phyloP scores from a whole-genome alignment of 2,797 vertebrate species.

The Gastrophryne carolinensis region DNA sequence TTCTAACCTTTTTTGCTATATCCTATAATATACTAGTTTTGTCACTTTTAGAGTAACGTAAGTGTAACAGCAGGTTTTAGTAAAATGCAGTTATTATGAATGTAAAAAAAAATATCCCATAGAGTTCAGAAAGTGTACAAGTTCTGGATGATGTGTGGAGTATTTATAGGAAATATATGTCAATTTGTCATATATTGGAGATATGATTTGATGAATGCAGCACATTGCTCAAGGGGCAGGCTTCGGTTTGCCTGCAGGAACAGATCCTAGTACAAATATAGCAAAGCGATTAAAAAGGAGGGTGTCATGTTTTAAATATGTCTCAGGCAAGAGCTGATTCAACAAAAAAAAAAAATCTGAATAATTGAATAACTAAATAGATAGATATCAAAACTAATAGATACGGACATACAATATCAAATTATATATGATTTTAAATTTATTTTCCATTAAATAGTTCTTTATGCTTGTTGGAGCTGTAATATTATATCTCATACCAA shows the following conservation, averaged over 20 bases:
- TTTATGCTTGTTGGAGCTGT: no score
- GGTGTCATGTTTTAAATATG: background rate
- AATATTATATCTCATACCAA: no score
- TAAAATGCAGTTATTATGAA: background rate
- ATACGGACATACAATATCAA: no score
- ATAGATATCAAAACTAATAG: no score
- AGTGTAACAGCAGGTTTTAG: conserved; percentile 21
- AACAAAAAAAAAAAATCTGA: background rate
- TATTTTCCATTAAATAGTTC: no score
- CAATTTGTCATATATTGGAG: conserved; percentile 5
- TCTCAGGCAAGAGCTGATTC: background rate
- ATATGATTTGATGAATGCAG: background rate
- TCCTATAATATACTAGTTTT: conserved; percentile 31
- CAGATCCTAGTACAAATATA: background rate
- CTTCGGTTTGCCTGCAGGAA: background rate
- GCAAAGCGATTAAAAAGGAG: background rate
- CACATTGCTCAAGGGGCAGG: background rate
- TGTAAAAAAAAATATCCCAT: conserved; percentile 21
- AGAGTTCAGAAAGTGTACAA: background rate
- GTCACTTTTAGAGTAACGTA: conserved; percentile 2
- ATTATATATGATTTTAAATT: no score
- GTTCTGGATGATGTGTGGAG: background rate
- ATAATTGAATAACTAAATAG: background rate
- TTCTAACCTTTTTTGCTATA: conserved; percentile 27
- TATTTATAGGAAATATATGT: conserved; percentile 26